phyloP scores from a whole-genome alignment of 2,888 invertebrate genomes.

The Drosophila yooni region DNA sequence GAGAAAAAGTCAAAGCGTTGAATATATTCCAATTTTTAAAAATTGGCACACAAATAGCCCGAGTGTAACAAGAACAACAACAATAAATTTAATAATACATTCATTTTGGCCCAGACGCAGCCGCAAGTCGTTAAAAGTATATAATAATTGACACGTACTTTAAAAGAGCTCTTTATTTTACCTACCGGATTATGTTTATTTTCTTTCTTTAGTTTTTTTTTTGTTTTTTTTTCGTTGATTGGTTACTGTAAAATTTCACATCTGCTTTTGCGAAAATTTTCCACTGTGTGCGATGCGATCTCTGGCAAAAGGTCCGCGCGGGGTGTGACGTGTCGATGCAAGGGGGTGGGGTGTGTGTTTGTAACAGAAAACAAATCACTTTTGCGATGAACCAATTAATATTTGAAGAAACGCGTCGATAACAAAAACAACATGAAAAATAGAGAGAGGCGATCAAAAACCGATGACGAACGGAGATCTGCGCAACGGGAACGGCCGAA shows the following conservation, averaged over 20 bases:
- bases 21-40: slow-evolving; percentile 59
- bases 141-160: slow-evolving; percentile 77
- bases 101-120: slow-evolving; percentile 9
- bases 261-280: slow-evolving; percentile 62
- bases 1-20: slow-evolving; percentile 36
- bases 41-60: slow-evolving; percentile 67
- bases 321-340: not conserved
- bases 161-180: slow-evolving; percentile 46
- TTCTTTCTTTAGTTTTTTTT: not conserved
- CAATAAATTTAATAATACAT: slow-evolving; percentile 30
- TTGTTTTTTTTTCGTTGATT: not conserved
- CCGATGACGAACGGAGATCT: slow-evolving; percentile 40
- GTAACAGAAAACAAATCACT: slow-evolving; percentile 50
- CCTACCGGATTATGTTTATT: slow-evolving; percentile 22
- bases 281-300: slow-evolving; percentile 58
- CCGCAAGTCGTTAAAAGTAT: slow-evolving; percentile 42
- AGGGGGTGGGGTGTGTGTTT: slow-evolving; percentile 4
- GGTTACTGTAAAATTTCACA: slow-evolving; percentile 29
- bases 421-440: slow-evolving; percentile 53
- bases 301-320: slow-evolving; percentile 14
- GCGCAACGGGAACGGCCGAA: slow-evolving; percentile 32
- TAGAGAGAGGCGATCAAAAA: slow-evolving; percentile 32
- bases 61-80: slow-evolving; percentile 38
- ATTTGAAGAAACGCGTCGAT: slow-evolving; percentile 60
- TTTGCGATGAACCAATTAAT: slow-evolving; percentile 6